phyloP scores from a whole-genome alignment of 2,888 invertebrate species.

The Pachymerium ferrugineum region DNA sequence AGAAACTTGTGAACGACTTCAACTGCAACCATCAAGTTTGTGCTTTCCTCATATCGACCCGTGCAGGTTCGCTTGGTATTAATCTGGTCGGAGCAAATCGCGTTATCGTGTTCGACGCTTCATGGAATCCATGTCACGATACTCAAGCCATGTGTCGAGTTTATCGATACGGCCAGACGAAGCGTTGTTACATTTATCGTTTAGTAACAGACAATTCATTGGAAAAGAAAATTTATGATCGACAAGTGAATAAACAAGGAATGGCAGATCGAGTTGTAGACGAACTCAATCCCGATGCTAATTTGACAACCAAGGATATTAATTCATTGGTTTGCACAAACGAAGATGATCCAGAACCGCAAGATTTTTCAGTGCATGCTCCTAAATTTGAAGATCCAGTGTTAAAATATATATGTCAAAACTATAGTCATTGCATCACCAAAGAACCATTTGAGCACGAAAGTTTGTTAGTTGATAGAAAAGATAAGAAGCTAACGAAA shows the following conservation, averaged over 20 bases:
- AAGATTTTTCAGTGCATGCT: conserved; percentile 65
- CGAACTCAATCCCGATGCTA: conserved; percentile 92
- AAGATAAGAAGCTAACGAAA: conserved; percentile 87
- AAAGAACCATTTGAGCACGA: conserved; percentile 90
- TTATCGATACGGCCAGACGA: conserved; percentile 89
- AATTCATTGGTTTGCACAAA: conserved; percentile 74
- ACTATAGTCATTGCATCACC: conserved; percentile 52
- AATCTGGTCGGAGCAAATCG: conserved; percentile 96
- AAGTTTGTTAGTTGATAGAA: conserved; percentile 84
- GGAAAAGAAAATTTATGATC: conserved; percentile 95
- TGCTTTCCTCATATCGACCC: conserved; percentile 90
- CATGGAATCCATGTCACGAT: conserved; percentile 99
- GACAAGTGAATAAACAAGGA: conserved; percentile 97
- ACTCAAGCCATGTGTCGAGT: conserved; percentile 96
- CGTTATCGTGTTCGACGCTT: conserved; percentile 95
- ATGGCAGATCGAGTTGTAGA: conserved; percentile 98
- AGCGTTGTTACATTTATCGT: conserved; percentile 91
- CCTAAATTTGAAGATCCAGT: conserved; percentile 75
- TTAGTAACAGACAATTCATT: conserved; percentile 95
- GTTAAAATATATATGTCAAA: conserved; percentile 61
- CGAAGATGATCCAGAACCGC: conserved; percentile 70
- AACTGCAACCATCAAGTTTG: conserved; percentile 80
- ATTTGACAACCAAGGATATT: conserved; percentile 50
- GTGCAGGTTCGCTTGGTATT: conserved; percentile 93
- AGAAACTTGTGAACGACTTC: conserved; percentile 93